phyloP scores from a whole-genome alignment of 2,113 vertebrate genomes.

The Chascanopsetta lugubris region DNA sequence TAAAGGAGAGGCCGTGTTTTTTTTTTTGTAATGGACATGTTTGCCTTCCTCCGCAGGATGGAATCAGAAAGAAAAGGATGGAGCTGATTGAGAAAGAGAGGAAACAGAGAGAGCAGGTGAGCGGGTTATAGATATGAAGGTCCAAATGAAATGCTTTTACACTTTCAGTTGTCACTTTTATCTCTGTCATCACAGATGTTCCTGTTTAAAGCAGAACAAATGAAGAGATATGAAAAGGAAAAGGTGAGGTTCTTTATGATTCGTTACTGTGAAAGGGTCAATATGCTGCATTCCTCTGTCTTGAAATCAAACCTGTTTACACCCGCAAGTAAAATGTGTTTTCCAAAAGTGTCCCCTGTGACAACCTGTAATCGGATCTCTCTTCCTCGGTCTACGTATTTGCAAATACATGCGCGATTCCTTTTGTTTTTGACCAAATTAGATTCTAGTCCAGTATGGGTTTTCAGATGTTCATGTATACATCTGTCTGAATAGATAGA shows the following conservation, averaged over 20 bases:
- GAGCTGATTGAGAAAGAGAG: constrained; percentile 89
- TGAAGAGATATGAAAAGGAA: constrained; percentile 91
- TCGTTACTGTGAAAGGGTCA: not conserved
- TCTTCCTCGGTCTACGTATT: no score
- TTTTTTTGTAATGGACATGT: constrained; percentile 16
- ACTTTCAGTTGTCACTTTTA: not conserved
- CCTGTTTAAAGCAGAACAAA: constrained; percentile 88
- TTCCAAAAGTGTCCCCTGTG: no score
- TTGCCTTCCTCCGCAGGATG: constrained; percentile 82
- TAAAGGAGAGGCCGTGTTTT: not conserved
- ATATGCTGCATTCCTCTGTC: not conserved
- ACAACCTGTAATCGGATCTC: no score
- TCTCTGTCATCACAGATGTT: constrained; percentile 79
- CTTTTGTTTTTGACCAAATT: no score
- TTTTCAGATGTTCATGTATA: no score
- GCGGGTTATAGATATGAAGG: not conserved
- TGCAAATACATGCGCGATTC: no score
- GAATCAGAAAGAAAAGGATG: constrained; percentile 84
- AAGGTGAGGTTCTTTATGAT: no score
- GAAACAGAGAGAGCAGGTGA: constrained; percentile 90
- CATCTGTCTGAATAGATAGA: no score
- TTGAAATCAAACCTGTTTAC: not conserved
- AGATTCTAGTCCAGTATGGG: no score
- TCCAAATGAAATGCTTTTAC: not conserved
- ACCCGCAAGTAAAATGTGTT: not conserved